Base-by-base conservation (phyloP, 2,797 vertebrate genomes). In the Lacerta viridis region DNA sequence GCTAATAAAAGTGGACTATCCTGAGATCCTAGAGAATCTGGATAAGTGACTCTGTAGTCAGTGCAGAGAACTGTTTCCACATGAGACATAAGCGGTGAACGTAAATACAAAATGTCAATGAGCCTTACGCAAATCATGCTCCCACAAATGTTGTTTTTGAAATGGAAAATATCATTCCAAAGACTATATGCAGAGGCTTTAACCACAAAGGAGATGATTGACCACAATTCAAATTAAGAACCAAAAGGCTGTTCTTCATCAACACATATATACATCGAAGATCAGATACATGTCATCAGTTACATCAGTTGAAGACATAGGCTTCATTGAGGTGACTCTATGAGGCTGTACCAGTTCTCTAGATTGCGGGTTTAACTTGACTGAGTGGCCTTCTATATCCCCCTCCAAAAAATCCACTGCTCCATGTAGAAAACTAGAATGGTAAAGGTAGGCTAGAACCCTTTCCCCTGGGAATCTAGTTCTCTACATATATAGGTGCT, bases 101-200 rank as follows among this genome's bases (percentile, higher is more conserved):
- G 15, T 27, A 69, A 59, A 72, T 36, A 13, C 25, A 17, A 69
- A 83, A n/a, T 1, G 0, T 68, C 69, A 69, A 0, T 64, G 46
- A 27, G 33, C 75, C 15, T 1, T 29, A 88, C 33, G 11, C 59
- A 25, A 83, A 88, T 87, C 79, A 0, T 3, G 10, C 9, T 75
- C 20, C 39, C 20, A 85, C 81, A 86, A 92, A 93, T 90, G 46
- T 64, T 69, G 79, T 66, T 82, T 88, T 87, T 61, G 59, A 3
- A 61, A 78, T 78, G 69, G 20, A 0, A 4, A 87, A 82, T 80
- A 20, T 27, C 43, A 27, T 7, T 78, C 82, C 55, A 11, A 85
- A 88, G 8, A 64, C 79, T 50, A 3, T n/a, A 91, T 46, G 3
- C 20, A n/a, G 17, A 23, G 9, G 0, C 41, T 87, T 71, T 89